phyloP scores from a whole-genome alignment of 2,797 vertebrate genomes.

The Petrocephalus sullivani region DNA sequence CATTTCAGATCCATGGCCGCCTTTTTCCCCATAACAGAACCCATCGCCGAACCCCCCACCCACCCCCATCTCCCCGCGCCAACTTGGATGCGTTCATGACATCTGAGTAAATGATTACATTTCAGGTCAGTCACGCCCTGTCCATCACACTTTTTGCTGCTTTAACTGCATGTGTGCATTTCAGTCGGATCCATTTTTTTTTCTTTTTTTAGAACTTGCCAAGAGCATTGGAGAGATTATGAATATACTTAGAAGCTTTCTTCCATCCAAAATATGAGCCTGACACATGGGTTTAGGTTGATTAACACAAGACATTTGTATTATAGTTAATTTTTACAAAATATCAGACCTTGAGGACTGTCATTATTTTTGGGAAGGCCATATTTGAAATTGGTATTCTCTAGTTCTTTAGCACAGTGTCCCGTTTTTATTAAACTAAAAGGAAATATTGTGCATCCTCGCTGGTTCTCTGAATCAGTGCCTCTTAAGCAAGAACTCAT shows the following conservation, averaged over 20 bases:
- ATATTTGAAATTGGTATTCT: not conserved
- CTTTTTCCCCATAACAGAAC: slow-evolving; percentile 20
- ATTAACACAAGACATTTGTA: not conserved
- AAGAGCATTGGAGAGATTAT: not conserved
- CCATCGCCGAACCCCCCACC: not conserved
- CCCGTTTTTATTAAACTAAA: not conserved
- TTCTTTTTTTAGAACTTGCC: not conserved
- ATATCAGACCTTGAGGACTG: not conserved
- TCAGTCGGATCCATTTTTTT: not conserved
- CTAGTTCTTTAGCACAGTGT: not conserved
- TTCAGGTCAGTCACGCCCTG: slow-evolving; percentile 27
- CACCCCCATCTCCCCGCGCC: not conserved
- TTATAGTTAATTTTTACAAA: not conserved
- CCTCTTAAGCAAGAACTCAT: not conserved
- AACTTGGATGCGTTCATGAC: slow-evolving; percentile 11
- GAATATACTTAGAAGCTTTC: not conserved
- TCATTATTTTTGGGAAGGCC: not conserved
- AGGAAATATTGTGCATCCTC: not conserved
- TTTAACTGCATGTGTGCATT: not conserved
- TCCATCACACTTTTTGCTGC: not conserved
- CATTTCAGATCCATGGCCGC: slow-evolving; percentile 31
- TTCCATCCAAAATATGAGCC: not conserved
- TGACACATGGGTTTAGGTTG: not conserved
- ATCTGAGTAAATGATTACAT: slow-evolving; percentile 23
- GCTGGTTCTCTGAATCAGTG: not conserved